phyloP scores from a whole-genome alignment of 2,888 invertebrate species.

The Imbricaverruca yamaguchii region DNA sequence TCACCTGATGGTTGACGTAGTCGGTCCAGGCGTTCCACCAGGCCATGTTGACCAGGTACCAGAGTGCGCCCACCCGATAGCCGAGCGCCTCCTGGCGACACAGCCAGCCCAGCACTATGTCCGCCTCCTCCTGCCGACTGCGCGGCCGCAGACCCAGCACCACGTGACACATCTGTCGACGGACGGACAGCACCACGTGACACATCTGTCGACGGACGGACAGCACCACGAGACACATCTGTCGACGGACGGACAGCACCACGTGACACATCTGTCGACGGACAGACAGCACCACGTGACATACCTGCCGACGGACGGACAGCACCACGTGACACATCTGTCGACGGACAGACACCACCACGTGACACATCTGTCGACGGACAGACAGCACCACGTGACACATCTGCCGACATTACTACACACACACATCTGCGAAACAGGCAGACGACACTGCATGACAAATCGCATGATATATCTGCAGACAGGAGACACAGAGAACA shows the following conservation, averaged over 20 bases:
- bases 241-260: background rate
- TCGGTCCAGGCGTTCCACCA: slow-evolving; percentile 81
- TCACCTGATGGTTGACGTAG: slow-evolving; percentile 49
- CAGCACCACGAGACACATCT: background rate
- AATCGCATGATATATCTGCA: background rate
- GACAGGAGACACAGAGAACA: too few species aligned
- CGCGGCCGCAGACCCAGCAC: slow-evolving; percentile 74
- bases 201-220: background rate
- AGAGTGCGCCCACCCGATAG: slow-evolving; percentile 71
- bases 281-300: too few species aligned
- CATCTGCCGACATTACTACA: too few species aligned
- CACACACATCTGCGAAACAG: too few species aligned
- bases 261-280: background rate
- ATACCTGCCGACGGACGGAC: background rate
- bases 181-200: slow-evolving; percentile 22
- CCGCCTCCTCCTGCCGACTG: slow-evolving; percentile 70
- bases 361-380: background rate
- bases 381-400: slow-evolving; percentile 2
- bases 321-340: background rate
- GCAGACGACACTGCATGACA: background rate
- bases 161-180: slow-evolving; percentile 65
- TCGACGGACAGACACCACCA: background rate
- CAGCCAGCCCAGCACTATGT: slow-evolving; percentile 75
- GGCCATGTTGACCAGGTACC: slow-evolving; percentile 75
- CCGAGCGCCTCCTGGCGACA: slow-evolving; percentile 67